Percentiles rank a stretch among this genome's conserved stretches.
Evolutionary conservation across 2,113 vertebrate genomes (phyloP).

Genomic region (Chaenocephalus aceratus): DNA sequence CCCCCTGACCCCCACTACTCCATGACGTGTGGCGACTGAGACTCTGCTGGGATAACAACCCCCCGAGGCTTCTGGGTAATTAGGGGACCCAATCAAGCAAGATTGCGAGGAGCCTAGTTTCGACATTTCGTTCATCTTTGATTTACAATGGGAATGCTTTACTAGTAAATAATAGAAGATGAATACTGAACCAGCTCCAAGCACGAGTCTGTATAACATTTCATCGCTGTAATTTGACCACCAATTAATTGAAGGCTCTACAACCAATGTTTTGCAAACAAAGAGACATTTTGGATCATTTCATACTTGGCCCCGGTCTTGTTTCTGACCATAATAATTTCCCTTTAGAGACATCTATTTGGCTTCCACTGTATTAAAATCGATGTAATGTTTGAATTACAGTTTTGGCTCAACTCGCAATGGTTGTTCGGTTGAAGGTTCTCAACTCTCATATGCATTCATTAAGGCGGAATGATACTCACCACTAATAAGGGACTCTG

Average conservation of each 20-base stretch:
- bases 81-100: conserved; percentile 55
- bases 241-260: not conserved
- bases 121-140: not conserved
- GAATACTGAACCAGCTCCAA: conserved; percentile 13
- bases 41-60: conserved; percentile 49
- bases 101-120: conserved; percentile 26
- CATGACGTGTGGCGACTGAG: conserved; percentile 41
- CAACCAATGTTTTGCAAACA: conserved; percentile 15
- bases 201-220: not conserved
- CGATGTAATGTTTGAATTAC: conserved; percentile 1
- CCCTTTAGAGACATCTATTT: conserved; percentile 14
- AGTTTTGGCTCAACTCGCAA: not conserved
- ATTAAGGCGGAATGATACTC: conserved; percentile 57
- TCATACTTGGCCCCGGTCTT: conserved; percentile 8
- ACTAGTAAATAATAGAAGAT: not conserved
- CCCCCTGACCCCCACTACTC: conserved; percentile 51
- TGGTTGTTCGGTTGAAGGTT: conserved; percentile 27
- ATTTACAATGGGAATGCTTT: not conserved
- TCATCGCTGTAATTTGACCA: conserved; percentile 24
- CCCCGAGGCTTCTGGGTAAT: conserved; percentile 60
- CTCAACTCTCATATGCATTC: conserved; percentile 44
- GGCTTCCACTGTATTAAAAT: not conserved
- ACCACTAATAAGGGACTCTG: conserved; percentile 69
- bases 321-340: conserved; percentile 21
- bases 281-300: conserved; percentile 17